Evolutionary conservation across 2,113 vertebrate species (phyloP), one percentile per base, ranked within the genome.

Genomic region (Archocentrus centrarchus): DNA sequence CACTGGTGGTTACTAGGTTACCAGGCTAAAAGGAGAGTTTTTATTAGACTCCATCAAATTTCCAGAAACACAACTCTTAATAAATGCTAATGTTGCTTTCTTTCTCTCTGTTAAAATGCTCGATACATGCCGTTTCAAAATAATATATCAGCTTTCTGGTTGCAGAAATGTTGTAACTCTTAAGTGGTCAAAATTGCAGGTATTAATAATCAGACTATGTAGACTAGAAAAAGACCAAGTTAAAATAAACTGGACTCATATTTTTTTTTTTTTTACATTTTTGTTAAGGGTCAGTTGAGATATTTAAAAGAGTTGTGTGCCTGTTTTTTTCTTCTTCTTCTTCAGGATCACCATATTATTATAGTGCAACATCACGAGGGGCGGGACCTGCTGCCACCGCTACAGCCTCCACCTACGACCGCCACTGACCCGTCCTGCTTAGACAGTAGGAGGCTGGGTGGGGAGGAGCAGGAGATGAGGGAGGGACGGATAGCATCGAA

Each of bases 291-390:
- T 70, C 66, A 70, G 24, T 50, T 70, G 18, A 13, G 10, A 50
- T 41, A 70, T 44, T 30, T 70, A 8, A 5, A 73, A 73, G 18
- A 32, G 27, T 53, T 73, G 6, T 75, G 9, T 76, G 22, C 66
- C n/a, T 58, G 7, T 85, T 17, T 83, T 66, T 50, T 85, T 81
- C 10, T 41, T 41, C 11, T 0, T 22, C 13, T 3, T 9, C 83
- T 85, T 2, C 89, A 99, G 98, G 98, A 39, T 99, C 98, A 88
- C 98, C 98, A 0, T 99, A 99, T 92, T 99, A 99, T 94, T 99
- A 99, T 94, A 97, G 98, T 0, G 96, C 98, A 0, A 97, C 98
- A 8, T 97, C 98, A 37, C 94, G 98, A 3, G 98, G 98, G 80
- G 94, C 97, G 0, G 97, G 97, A 0, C 97, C 98, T 0, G 96